Conservation (phyloP, 2,113 vertebrate genomes). For the Morone saxatilis region DNA sequence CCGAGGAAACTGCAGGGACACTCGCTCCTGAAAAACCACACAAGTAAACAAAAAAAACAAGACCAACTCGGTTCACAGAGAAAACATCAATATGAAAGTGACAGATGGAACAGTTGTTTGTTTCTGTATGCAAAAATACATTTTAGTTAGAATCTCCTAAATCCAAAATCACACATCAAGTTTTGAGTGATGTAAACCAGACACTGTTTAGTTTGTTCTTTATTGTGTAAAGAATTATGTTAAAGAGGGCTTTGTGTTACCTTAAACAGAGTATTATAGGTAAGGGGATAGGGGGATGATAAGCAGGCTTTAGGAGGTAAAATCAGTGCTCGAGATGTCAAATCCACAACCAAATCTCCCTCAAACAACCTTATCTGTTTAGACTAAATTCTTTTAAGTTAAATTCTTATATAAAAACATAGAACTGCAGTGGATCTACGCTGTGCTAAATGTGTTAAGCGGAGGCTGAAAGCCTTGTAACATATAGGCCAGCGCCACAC, state of each 20-base stretch:
- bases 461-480: constrained; percentile 61
- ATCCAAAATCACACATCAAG: background rate
- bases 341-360: background rate
- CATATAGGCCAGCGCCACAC: constrained; percentile 74
- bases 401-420: background rate
- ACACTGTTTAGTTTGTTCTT: constrained; percentile 8
- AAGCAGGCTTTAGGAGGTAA: constrained; percentile 11
- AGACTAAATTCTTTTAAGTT: background rate
- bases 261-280: constrained; percentile 34
- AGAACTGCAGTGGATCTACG: background rate
- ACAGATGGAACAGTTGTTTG: background rate
- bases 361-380: background rate
- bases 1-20: constrained; percentile 95
- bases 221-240: constrained; percentile 20
- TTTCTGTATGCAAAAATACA: background rate
- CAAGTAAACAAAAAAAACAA: background rate
- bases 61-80: background rate
- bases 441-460: constrained; percentile 25
- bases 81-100: background rate
- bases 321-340: background rate
- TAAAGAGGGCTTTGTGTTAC: constrained; percentile 36
- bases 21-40: constrained; percentile 84
- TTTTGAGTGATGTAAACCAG: background rate
- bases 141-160: background rate
- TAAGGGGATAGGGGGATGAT: constrained; percentile 17